phyloP scores from a whole-genome alignment of 1,140 invertebrate genomes.

The Atta colombica region DNA sequence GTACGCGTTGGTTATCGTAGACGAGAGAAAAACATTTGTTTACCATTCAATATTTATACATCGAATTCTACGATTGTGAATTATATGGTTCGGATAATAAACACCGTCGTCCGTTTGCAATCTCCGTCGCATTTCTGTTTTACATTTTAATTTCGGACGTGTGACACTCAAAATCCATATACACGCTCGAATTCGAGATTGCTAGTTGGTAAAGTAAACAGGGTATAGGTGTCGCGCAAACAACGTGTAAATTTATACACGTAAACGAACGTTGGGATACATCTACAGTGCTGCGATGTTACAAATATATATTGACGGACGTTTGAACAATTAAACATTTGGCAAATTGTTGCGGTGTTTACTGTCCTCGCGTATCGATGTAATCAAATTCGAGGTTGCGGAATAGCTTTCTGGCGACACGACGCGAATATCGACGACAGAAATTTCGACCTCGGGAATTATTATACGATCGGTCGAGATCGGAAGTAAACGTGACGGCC shows the following conservation, averaged over 20 bases:
- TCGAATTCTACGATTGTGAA: neutral
- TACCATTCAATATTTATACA: neutral
- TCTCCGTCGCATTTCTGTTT: constrained; percentile 24
- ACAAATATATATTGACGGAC: constrained; percentile 43
- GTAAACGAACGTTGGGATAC: constrained; percentile 27
- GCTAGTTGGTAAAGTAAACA: constrained; percentile 43
- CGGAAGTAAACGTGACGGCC: neutral
- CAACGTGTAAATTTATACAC: constrained; percentile 54
- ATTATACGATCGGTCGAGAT: neutral
- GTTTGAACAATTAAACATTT: constrained; percentile 56
- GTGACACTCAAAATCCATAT: constrained; percentile 22
- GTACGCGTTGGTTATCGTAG: no score
- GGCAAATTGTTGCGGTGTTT: constrained; percentile 52
- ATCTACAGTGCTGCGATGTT: neutral
- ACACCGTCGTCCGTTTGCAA: neutral
- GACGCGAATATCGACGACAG: neutral
- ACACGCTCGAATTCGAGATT: constrained; percentile 35
- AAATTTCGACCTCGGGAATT: neutral
- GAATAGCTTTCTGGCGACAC: constrained; percentile 12
- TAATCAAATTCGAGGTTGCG: constrained; percentile 32
- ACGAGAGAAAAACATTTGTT: constrained; percentile 5
- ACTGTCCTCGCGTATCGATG: constrained; percentile 9
- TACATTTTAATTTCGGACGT: constrained; percentile 39
- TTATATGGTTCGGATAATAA: neutral
- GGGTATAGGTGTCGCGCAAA: constrained; percentile 53